These are phyloP conservation scores for Pachyseris speciosa DNA, from an alignment of 64 coral and sea anemone genomes.

Conservation along the genomic window DNA sequence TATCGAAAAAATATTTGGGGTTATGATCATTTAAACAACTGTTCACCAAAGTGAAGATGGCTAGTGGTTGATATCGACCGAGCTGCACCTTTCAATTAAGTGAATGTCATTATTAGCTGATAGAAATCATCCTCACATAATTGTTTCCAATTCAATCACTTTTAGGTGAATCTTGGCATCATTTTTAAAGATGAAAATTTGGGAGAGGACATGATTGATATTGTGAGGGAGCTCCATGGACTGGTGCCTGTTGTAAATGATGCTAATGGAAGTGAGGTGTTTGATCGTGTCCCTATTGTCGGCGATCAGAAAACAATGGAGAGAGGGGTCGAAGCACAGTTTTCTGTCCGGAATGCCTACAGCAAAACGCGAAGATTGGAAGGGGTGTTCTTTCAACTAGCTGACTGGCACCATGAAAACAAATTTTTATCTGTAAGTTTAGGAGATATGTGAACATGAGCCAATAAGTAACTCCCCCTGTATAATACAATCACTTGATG, in stretches of 20 bases:
- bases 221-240: conserved; percentile 23
- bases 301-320: conserved; percentile 70
- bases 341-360: conserved; percentile 62
- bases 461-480: too few species aligned
- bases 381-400: conserved; percentile 65
- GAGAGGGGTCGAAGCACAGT: conserved; percentile 57
- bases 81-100: too few species aligned
- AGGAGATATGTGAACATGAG: too few species aligned
- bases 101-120: too few species aligned
- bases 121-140: too few species aligned
- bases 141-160: not conserved
- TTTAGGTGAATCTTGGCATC: conserved; percentile 55
- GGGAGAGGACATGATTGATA: conserved; percentile 70
- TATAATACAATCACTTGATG: too few species aligned
- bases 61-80: too few species aligned
- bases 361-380: conserved; percentile 17
- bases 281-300: conserved; percentile 54
- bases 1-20: too few species aligned
- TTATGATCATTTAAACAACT: too few species aligned
- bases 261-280: conserved; percentile 2
- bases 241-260: conserved; percentile 10
- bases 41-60: too few species aligned
- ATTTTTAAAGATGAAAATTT: conserved; percentile 72
- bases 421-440: conserved; percentile 58
- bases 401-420: conserved; percentile 79